Evolutionary conservation across 2,113 vertebrate genomes (phyloP).

Genomic region (Promerops cafer): DNA sequence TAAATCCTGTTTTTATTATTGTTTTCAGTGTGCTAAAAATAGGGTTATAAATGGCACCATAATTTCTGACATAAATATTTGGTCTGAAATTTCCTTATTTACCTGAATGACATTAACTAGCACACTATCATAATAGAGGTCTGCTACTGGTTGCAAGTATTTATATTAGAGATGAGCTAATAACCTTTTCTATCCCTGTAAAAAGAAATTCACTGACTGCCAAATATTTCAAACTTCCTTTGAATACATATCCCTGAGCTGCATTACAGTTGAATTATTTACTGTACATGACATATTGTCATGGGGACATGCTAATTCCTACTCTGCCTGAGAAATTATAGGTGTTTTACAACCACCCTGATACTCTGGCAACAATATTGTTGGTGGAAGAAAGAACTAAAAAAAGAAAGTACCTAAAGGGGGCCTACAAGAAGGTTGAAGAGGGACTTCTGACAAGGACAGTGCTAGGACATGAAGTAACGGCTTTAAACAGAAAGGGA

Average conservation of each 20-base stretch:
- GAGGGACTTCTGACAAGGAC: not conserved
- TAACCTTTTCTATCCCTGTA: not conserved
- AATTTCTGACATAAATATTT: constrained; percentile 34
- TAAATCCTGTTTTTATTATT: not conserved
- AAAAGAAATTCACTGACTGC: not conserved
- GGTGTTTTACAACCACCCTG: not conserved
- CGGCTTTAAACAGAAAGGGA: not conserved
- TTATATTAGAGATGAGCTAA: not conserved
- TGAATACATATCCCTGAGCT: not conserved
- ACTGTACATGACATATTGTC: not conserved
- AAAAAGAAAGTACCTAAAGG: not conserved
- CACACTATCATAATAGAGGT: not conserved
- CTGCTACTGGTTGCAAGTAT: not conserved
- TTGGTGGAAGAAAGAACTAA: not conserved
- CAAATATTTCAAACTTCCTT: not conserved
- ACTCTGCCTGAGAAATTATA: not conserved
- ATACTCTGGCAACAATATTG: not conserved
- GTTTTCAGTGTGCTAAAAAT: constrained; percentile 8
- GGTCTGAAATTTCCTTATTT: constrained; percentile 28
- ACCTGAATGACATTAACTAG: not conserved
- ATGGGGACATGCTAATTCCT: not conserved
- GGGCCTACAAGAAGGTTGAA: not conserved
- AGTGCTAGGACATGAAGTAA: not conserved
- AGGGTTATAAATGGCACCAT: not conserved
- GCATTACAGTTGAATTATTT: not conserved